Evolutionary conservation across 1,140 invertebrate species (phyloP).

Genomic region (Belonocnema kinseyi): DNA sequence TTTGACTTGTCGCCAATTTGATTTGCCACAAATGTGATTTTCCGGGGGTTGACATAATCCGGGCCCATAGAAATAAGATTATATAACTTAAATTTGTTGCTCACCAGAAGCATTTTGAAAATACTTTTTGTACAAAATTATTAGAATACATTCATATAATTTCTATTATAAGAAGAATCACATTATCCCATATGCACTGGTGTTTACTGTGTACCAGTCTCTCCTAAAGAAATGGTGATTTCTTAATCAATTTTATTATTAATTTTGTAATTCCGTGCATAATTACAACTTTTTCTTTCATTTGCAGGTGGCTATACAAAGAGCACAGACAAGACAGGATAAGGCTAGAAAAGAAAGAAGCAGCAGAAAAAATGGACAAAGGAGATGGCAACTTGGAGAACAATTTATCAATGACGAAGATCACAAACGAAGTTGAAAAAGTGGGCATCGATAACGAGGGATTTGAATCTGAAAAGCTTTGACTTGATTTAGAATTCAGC

Average conservation of each 20-base stretch:
- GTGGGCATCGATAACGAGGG: conserved; percentile 63
- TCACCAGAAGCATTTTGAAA: too few relatives aligned
- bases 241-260: background rate
- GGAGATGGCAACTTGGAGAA: conserved; percentile 35
- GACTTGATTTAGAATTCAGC: conserved; percentile 35
- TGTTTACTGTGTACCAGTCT: too few relatives aligned
- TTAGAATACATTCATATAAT: too few relatives aligned
- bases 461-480: conserved; percentile 62
- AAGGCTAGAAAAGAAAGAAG: conserved; percentile 54
- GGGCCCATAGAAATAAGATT: too few relatives aligned
- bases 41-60: too few relatives aligned
- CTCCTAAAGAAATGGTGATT: too few relatives aligned
- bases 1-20: too few relatives aligned
- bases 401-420: conserved; percentile 36
- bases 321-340: conserved; percentile 74
- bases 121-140: too few relatives aligned
- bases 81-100: too few relatives aligned
- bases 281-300: conserved; percentile 18
- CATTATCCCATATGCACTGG: too few relatives aligned
- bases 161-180: too few relatives aligned
- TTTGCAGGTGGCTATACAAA: conserved; percentile 78
- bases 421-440: conserved; percentile 39
- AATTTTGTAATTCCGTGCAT: conserved; percentile 25
- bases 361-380: conserved; percentile 41
- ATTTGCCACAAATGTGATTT: too few relatives aligned